Evolutionary conservation across 2,888 invertebrate species (phyloP), one percentile per base, ranked within the genome.

Genomic region (Thyatira batis): DNA sequence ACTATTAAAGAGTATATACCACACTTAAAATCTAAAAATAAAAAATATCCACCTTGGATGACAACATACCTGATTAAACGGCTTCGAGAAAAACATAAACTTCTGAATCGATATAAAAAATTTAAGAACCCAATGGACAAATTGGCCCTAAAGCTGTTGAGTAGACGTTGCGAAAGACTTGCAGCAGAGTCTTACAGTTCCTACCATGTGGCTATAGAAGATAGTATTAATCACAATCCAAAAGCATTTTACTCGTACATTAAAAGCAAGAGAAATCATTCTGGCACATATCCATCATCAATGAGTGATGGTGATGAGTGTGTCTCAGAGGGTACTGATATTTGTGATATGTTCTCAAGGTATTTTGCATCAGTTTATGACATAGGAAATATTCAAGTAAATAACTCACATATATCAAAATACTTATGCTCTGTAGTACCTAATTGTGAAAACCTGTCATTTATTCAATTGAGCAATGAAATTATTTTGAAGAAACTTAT

Each of bases 111-210:
- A 52, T 33, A 56, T 20, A 52, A 54, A 5, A 59, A 57, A 28
- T 62, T 57, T 23, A 61, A 57, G 6, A 65, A 63, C 10, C 62
- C 65, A 0, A 33, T 58, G 1, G 65, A 65, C 28, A 23, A 46
- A 0, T 5, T 54, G 9, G 25, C 61, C 1, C 53, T 53, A 45
- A 17, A 56, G 20, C 13, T 39, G 20, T 43, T 60, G 2, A 52
- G 49, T 9, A n/a, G 33, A 17, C 45, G 50, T 50, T 53, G 49
- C 25, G 11, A 45, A 4, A 52, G 27, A 11, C 3, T 52, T 8
- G 20, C 39, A 6, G 25, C 30, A 0, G 9, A 45, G 23, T 50
- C 11, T 48, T 53, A 49, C 13, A 50, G 25, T 13, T 13, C 20
- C 9, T 57, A 65, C 13, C 28, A 58, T 3, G 21, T 20, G 0